These are phyloP conservation scores for Scaptomyza flava DNA, from an alignment of 2,888 invertebrate species.

Conservation along the genomic window DNA sequence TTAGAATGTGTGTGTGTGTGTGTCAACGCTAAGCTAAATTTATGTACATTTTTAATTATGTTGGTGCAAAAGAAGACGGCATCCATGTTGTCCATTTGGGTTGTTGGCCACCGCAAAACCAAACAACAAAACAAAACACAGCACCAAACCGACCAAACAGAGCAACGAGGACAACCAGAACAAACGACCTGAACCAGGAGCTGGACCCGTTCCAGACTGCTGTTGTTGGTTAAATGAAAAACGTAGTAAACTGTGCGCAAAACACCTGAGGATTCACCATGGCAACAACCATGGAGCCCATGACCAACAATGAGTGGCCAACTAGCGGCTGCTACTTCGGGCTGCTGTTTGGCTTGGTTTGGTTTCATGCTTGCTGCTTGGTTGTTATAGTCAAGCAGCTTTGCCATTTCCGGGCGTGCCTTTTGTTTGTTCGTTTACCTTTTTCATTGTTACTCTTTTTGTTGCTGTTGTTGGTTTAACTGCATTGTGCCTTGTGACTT, in stretches of 20 bases:
- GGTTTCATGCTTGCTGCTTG: constrained; percentile 13
- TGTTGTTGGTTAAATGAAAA: constrained; percentile 74
- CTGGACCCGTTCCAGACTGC: constrained; percentile 40
- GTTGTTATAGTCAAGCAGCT: constrained; percentile 72
- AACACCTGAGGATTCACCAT: constrained; percentile 82
- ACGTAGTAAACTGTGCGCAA: constrained; percentile 78
- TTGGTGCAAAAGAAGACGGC: constrained; percentile 41
- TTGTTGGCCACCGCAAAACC: constrained; percentile 59
- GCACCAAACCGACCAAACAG: constrained; percentile 31
- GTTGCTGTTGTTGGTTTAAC: constrained; percentile 59
- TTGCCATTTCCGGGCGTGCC: constrained; percentile 76
- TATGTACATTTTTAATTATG: constrained; percentile 82
- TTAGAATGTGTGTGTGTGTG: constrained; percentile 68
- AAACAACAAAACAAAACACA: constrained; percentile 48
- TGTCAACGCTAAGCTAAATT: constrained; percentile 78
- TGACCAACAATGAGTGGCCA: constrained; percentile 75
- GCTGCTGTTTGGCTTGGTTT: constrained; percentile 22
- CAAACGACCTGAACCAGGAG: constrained; percentile 55
- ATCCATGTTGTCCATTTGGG: constrained; percentile 56
- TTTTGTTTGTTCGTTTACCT: constrained; percentile 76
- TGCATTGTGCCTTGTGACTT: constrained; percentile 80
- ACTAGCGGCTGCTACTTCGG: constrained; percentile 57
- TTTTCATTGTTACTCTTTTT: constrained; percentile 39
- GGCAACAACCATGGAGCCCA: constrained; percentile 59
- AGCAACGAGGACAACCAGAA: constrained; percentile 43